Evolutionary conservation across 2,888 invertebrate species (phyloP), one percentile per base, ranked within the genome.

Genomic region (Colostygia pectinataria): DNA sequence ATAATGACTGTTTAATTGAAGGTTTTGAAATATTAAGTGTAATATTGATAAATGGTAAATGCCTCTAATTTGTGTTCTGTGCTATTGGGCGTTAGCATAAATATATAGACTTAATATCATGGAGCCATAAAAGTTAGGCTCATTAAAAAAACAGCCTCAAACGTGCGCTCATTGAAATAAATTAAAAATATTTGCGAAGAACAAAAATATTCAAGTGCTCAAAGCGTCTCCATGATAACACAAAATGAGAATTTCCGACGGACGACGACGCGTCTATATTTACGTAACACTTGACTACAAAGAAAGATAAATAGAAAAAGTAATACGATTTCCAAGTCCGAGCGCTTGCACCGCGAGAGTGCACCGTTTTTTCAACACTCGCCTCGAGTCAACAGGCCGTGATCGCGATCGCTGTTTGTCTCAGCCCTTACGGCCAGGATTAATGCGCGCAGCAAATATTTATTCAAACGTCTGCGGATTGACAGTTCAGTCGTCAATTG

Each of bases 361-460:
- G 79, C 80, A 66, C 71, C 66, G 72, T 82, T 83, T 80, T 68
- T 73, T 73, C 69, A 67, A 65, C 67, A 62, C 65, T 61, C 66
- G 61, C 61, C 65, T 44, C 74, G 76, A 81, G 86, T 85, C 83
- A 85, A 86, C 80, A 86, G 77, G 77, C 77, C 74, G 76, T 73
- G 84, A 84, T 85, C 83, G 78, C 81, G 84, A 83, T 83, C 83
- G 77, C 72, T 61, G 53, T 66, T 72, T 67, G 56, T 81, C 78
- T 84, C 83, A 79, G 71, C 80, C 69, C 58, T 52, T 48, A 45
- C 43, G 44, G 37, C 81, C 65, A 77, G 82, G 84, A 89, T 89
- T 90, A 90, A 89, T 89, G 88, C 90, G 82, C 77, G 79, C 75
- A 82, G 87, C 86, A 89, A 90, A 90, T 85, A 88, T 90, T 90